Percentiles rank a stretch among this genome's conserved stretches.
Conservation (phyloP, 2,113 vertebrate species). For the Okapia johnstoni region DNA sequence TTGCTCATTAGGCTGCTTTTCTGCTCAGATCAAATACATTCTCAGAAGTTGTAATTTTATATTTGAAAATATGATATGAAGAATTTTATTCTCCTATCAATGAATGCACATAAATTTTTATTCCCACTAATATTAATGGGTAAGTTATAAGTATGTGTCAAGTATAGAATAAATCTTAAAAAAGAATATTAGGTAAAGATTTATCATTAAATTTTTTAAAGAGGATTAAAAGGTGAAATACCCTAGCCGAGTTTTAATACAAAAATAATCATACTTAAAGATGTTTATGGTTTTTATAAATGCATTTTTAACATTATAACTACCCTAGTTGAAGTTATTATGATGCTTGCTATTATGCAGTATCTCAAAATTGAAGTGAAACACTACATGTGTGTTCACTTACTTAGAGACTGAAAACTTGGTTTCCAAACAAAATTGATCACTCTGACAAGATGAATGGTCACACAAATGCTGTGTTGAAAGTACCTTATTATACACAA, state of each 20-base stretch:
- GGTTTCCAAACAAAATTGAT: not conserved
- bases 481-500: not conserved
- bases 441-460: not conserved
- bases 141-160: constrained; percentile 68
- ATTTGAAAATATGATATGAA: constrained; percentile 76
- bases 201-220: constrained; percentile 67
- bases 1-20: constrained; percentile 74
- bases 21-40: constrained; percentile 75
- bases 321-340: not conserved
- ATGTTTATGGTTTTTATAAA: constrained; percentile 18
- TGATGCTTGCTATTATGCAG: not conserved
- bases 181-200: constrained; percentile 53
- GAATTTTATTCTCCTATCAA: constrained; percentile 68
- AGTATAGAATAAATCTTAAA: constrained; percentile 71
- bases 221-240: constrained; percentile 56
- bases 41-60: constrained; percentile 72
- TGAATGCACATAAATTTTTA: constrained; percentile 77
- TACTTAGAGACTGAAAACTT: not conserved
- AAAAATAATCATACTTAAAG: constrained; percentile 58
- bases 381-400: not conserved
- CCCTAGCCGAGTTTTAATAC: not conserved
- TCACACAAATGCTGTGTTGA: not conserved
- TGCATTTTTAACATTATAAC: not conserved
- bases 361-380: not conserved
- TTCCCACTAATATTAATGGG: constrained; percentile 70